These are phyloP conservation scores for Cosmia trapezina DNA, from an alignment of 2,888 invertebrate species.

Conservation along the genomic window DNA sequence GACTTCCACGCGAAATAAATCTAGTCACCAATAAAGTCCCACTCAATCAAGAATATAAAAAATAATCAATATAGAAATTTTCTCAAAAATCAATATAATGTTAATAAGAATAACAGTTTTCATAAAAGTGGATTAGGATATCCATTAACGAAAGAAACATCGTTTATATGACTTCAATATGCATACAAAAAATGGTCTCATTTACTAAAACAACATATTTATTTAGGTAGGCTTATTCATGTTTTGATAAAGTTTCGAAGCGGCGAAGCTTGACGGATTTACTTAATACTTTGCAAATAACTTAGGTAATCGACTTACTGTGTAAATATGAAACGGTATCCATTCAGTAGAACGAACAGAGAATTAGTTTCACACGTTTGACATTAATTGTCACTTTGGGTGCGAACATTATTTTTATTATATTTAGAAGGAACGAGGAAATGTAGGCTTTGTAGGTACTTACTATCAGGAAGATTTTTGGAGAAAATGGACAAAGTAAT, in stretches of 20 bases:
- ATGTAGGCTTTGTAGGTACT: too few species aligned
- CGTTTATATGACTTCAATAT: slow-evolving; percentile 7
- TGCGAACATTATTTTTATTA: slow-evolving; percentile 2
- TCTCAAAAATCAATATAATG: slow-evolving; percentile 6
- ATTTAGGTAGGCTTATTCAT: slow-evolving; percentile 37
- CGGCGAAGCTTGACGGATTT: slow-evolving; percentile 11
- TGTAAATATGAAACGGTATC: slow-evolving; percentile 28
- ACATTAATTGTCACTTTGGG: not conserved
- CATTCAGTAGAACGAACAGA: not conserved
- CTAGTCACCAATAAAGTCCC: not conserved
- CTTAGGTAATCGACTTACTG: slow-evolving; percentile 33
- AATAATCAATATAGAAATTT: too few species aligned
- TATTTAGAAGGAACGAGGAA: not conserved
- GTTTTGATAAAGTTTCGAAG: slow-evolving; percentile 30
- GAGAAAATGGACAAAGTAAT: not conserved
- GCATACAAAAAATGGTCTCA: slow-evolving; percentile 19
- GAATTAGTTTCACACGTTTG: slow-evolving; percentile 22
- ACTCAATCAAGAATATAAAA: not conserved
- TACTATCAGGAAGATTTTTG: not conserved
- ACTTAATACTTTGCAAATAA: slow-evolving; percentile 36
- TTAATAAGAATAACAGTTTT: slow-evolving; percentile 3
- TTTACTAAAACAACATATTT: slow-evolving; percentile 24
- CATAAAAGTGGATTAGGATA: slow-evolving; percentile 14
- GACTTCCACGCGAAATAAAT: too few species aligned
- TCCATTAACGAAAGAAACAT: slow-evolving; percentile 6